A percentile compares a stretch with the other conserved stretches of the same genome.
Evolutionary conservation across 2,888 invertebrate species (phyloP).

Genomic region (Choreutis nemorana): DNA sequence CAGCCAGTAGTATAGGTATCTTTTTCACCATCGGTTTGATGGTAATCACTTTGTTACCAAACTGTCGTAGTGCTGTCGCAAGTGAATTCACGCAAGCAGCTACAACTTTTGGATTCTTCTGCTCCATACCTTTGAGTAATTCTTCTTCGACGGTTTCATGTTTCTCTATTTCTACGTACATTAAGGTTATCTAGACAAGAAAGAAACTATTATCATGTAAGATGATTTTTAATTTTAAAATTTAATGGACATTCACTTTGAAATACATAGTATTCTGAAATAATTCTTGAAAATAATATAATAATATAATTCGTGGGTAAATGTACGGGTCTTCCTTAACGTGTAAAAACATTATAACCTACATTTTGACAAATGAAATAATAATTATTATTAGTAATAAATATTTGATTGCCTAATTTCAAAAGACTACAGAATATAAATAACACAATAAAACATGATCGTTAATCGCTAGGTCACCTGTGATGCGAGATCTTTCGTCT

Average conservation of each 20-base stretch:
- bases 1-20: conserved; percentile 82
- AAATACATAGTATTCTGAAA: too few relatives aligned
- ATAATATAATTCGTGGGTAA: not conserved
- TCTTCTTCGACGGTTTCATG: conserved; percentile 90
- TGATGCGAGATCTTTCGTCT: conserved; percentile 89
- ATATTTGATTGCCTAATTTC: not conserved
- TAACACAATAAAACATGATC: not conserved
- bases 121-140: conserved; percentile 90
- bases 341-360: not conserved
- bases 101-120: conserved; percentile 96
- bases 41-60: conserved; percentile 90
- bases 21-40: conserved; percentile 91
- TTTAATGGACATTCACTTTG: too few relatives aligned
- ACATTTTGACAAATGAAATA: not conserved
- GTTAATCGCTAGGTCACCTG: conserved; percentile 57
- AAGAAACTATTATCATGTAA: conserved; percentile 4
- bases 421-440: not conserved
- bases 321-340: not conserved
- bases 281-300: too few relatives aligned
- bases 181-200: conserved; percentile 79
- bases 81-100: conserved; percentile 81
- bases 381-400: not conserved
- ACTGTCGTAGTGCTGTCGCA: conserved; percentile 83
- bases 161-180: conserved; percentile 97
- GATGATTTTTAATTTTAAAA: too few relatives aligned